Evolutionary conservation across 1,140 invertebrate genomes (phyloP).

Genomic region (Bombus balteatus): DNA sequence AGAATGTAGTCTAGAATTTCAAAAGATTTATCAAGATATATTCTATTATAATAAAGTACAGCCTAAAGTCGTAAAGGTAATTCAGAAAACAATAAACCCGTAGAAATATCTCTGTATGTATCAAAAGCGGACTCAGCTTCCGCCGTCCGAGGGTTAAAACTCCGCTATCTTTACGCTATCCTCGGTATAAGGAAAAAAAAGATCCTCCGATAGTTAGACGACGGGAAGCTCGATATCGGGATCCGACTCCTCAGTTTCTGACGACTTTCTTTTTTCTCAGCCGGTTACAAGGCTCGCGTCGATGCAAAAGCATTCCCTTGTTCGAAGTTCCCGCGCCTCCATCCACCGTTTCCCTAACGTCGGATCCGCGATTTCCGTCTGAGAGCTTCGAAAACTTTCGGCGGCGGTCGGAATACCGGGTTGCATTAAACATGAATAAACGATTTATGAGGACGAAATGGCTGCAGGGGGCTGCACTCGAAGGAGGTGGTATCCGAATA

Average conservation of each 20-base stretch:
- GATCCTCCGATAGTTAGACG: slow-evolving; percentile 24
- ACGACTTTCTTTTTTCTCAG: slow-evolving; percentile 49
- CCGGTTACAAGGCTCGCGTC: slow-evolving; percentile 58
- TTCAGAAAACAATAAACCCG: not conserved
- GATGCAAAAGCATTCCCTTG: slow-evolving; percentile 76
- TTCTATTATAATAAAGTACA: not conserved
- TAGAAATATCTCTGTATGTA: not conserved
- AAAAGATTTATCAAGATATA: no score
- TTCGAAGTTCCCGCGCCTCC: slow-evolving; percentile 67
- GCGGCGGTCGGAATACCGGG: slow-evolving; percentile 46
- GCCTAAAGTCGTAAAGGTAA: not conserved
- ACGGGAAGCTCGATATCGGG: slow-evolving; percentile 14
- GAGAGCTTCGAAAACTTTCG: slow-evolving; percentile 71
- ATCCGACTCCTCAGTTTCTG: slow-evolving; percentile 58
- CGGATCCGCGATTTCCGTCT: slow-evolving; percentile 64
- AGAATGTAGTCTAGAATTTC: not conserved
- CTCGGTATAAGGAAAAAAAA: not conserved
- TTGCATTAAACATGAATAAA: slow-evolving; percentile 77
- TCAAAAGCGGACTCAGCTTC: no score
- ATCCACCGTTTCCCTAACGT: slow-evolving; percentile 37
- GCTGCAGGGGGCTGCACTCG: slow-evolving; percentile 27
- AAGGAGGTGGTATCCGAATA: slow-evolving; percentile 13
- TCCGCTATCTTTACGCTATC: not conserved
- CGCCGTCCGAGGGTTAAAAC: not conserved
- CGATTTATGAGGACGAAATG: slow-evolving; percentile 72